A percentile compares a stretch with the other conserved stretches of the same genome.
Conservation (phyloP, 2,888 invertebrate species). For the Eupithecia vulgata region DNA sequence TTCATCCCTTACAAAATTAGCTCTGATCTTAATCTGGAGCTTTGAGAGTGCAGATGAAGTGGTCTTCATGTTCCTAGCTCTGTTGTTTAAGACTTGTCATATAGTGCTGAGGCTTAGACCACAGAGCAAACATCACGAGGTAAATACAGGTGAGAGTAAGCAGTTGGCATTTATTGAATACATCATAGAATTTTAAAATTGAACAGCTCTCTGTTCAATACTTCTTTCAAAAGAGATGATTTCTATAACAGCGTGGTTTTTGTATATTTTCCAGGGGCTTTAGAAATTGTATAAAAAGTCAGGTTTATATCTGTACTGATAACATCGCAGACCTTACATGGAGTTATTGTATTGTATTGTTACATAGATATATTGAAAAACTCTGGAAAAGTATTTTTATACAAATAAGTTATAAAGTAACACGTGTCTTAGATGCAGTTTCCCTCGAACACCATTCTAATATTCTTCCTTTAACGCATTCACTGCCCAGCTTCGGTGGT, state of each 20-base stretch:
- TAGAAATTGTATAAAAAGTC: no score
- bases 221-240: no score
- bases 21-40: no score
- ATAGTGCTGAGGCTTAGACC: constrained; percentile 93
- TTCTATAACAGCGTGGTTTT: no score
- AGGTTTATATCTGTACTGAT: neutral
- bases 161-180: constrained; percentile 4
- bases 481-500: no score
- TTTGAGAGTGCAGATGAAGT: constrained; percentile 87
- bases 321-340: neutral
- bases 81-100: constrained; percentile 93
- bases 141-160: constrained; percentile 86
- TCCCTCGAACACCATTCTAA: neutral
- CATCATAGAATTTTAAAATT: neutral
- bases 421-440: neutral
- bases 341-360: no score
- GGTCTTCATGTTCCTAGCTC: constrained; percentile 87
- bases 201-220: no score
- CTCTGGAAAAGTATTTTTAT: no score
- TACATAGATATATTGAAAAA: no score
- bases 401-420: no score
- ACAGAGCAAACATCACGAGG: constrained; percentile 91
- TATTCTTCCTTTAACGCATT: neutral
- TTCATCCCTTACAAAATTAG: no score
- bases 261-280: no score